Percentiles rank a stretch among this genome's conserved stretches.
Conservation (phyloP, 2,113 vertebrate genomes). For the Baryphthengus martii region DNA sequence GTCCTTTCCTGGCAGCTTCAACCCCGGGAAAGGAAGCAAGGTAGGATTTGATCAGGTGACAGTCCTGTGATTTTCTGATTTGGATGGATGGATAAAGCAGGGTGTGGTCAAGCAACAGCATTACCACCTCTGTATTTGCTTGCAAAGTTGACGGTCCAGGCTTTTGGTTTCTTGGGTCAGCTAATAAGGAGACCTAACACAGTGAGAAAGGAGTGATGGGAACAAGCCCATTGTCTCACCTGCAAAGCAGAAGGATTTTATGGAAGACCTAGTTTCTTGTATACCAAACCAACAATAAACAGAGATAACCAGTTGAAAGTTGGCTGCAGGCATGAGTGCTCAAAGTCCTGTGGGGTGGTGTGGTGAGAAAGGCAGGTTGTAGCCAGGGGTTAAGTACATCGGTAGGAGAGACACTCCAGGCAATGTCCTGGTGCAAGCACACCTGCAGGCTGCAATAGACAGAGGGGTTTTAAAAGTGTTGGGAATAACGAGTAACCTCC, state of each 20-base stretch:
- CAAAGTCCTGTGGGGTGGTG: not conserved
- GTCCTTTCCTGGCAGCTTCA: not conserved
- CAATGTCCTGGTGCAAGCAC: not conserved
- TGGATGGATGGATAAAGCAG: not conserved
- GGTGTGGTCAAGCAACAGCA: not conserved
- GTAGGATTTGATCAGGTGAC: not conserved
- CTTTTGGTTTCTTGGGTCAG: not conserved
- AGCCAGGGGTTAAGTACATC: not conserved
- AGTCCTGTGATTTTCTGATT: not conserved
- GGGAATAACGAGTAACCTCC: not conserved
- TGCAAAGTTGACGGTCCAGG: not conserved
- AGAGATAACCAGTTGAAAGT: not conserved
- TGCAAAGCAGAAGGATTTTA: not conserved
- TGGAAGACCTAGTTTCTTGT: not conserved
- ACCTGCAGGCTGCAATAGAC: not conserved
- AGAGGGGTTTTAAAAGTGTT: not conserved
- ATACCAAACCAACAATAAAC: not conserved
- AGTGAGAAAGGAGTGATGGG: not conserved
- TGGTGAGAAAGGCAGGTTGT: not conserved
- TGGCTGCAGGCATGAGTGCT: not conserved
- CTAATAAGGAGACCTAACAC: not conserved
- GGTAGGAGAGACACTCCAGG: not conserved
- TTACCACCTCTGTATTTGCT: not conserved
- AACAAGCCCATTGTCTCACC: not conserved
- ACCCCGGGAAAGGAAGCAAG: not conserved